Base-by-base conservation (phyloP, 2,797 vertebrate species). In the Hapalemur alaotrensis region DNA sequence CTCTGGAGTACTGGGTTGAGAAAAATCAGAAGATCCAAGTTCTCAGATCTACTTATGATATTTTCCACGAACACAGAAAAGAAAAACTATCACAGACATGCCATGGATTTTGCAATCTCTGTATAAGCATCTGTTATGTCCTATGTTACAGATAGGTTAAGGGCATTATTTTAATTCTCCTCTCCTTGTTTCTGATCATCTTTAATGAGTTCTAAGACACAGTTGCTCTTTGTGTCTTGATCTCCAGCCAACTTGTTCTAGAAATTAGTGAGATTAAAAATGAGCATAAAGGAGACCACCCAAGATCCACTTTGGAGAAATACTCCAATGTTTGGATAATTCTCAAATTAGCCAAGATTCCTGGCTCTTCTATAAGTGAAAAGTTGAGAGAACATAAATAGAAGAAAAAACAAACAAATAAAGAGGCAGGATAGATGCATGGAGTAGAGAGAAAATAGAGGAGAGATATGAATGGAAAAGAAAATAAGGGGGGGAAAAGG, bases 21-120 rank as follows among this genome's bases (percentile, higher is more conserved):
- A 73, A 88, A 96, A 85, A 93, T 46, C 18, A 67, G 57, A 84
- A 73, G 18, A 89, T 86, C 63, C 76, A 46, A 87, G 48, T 52
- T 96, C 75, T 92, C 61, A 80, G 59, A 76, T 92, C 35, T 65
- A 79, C 15, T 89, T 76, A 83, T 41, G 52, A 32, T 30, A 90
- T 73, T 22, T 92, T 15, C 54, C 48, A 90, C 35, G 38, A 73
- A 43, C 54, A 50, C 54, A 22, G 28, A 73, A 46, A 85, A 73
- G 30, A 48, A 76, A 67, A 94, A 23, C 41, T n/a, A 30, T 78
- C 57, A 69, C 15, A 95, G 46, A 54, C 4, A 48, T 18, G 10
- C 17, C 25, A 3, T 18, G 38, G 65, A 59, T 57, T 88, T 65
- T 63, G 22, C 20, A 52, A 50, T 30, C 28, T 63, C 59, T 65